Conservation (phyloP, 1,140 invertebrate genomes). For the Pseudoatta argentina region DNA sequence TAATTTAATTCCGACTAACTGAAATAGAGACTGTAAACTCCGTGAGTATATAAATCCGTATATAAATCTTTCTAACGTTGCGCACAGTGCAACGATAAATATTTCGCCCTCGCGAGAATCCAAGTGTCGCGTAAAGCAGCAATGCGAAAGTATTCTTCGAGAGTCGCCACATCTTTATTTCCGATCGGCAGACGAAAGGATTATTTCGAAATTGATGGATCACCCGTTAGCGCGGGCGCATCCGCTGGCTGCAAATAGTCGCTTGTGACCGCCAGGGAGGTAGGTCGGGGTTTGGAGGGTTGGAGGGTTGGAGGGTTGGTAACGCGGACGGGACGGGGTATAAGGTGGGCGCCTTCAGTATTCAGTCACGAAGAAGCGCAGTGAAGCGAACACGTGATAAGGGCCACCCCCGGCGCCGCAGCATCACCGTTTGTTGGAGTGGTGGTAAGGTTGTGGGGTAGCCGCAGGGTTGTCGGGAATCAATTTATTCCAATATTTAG, state of each 20-base stretch:
- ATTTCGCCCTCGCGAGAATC: constrained; percentile 13
- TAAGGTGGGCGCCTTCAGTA: constrained; percentile 77
- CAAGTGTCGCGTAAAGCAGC: constrained; percentile 23
- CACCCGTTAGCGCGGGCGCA: constrained; percentile 74
- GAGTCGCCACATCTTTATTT: constrained; percentile 64
- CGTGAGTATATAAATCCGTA: constrained; percentile 21
- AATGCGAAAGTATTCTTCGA: constrained; percentile 39
- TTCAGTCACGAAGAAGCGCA: constrained; percentile 80
- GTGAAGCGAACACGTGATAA: constrained; percentile 84
- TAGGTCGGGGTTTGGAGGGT: constrained; percentile 27
- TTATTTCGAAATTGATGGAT: constrained; percentile 74
- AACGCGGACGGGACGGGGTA: constrained; percentile 62
- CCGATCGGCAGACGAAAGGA: constrained; percentile 67
- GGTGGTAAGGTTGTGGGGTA: constrained; percentile 2
- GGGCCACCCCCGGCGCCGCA: constrained; percentile 76
- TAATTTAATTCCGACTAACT: background rate
- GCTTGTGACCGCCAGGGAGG: constrained; percentile 30
- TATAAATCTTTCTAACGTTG: constrained; percentile 23
- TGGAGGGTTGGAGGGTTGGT: constrained; percentile 52
- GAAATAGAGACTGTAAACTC: constrained; percentile 19
- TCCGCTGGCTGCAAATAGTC: constrained; percentile 73
- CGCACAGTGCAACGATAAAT: constrained; percentile 33
- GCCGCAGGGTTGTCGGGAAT: constrained; percentile 16
- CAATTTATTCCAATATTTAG: constrained; percentile 86
- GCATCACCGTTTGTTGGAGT: constrained; percentile 16